Conservation (phyloP, 1,140 invertebrate species). For the Heliconius hewitsoni region DNA sequence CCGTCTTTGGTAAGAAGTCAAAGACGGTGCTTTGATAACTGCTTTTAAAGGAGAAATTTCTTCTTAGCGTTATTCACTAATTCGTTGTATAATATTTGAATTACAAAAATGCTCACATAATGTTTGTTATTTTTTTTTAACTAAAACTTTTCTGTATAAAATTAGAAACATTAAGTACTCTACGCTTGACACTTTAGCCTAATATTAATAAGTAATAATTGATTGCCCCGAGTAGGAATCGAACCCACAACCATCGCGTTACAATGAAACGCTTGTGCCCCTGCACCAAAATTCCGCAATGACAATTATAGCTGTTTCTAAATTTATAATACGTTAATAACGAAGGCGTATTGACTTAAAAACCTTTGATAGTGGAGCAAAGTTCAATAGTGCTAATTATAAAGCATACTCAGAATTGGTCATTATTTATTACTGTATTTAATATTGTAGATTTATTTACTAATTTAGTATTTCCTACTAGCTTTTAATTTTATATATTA, state of each 20-base stretch:
- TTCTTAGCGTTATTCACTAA: background rate
- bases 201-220: too few relatives aligned
- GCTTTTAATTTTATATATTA: too few relatives aligned
- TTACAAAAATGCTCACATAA: background rate
- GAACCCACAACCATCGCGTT: too few relatives aligned
- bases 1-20: background rate
- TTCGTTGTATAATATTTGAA: background rate
- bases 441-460: too few relatives aligned
- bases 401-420: background rate
- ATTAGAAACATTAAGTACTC: too few relatives aligned
- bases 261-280: too few relatives aligned
- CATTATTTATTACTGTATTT: too few relatives aligned
- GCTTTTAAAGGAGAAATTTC: conserved; percentile 7
- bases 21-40: background rate
- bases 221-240: too few relatives aligned
- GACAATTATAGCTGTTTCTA: background rate
- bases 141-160: background rate
- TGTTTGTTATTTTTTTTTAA: background rate
- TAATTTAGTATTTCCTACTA: too few relatives aligned
- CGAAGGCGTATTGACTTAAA: conserved; percentile 18
- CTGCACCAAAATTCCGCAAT: background rate
- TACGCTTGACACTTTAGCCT: too few relatives aligned
- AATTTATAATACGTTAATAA: conserved; percentile 12
- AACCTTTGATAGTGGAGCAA: conserved; percentile 1
- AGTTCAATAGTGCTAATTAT: conserved; percentile 19